phyloP scores from a whole-genome alignment of 1,140 invertebrate genomes.

The Rhizoglyphus robini region DNA sequence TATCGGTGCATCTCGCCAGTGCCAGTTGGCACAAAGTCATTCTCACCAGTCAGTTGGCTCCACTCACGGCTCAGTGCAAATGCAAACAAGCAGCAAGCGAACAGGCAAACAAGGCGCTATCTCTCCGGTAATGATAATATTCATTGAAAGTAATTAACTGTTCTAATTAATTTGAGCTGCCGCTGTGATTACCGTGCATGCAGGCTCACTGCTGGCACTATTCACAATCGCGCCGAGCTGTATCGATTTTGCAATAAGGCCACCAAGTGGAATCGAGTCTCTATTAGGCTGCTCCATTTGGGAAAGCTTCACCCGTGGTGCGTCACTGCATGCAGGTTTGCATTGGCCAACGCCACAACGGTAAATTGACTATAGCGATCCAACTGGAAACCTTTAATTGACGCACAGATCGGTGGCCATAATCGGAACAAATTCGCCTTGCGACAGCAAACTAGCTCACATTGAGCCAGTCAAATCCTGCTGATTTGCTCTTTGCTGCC shows the following conservation, averaged over 20 bases:
- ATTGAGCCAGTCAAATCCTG: background rate
- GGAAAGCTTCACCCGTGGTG: background rate
- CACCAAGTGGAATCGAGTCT: background rate
- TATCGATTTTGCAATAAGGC: conserved; percentile 13
- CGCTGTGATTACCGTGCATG: background rate
- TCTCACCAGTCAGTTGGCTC: no score
- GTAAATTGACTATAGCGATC: conserved; percentile 12
- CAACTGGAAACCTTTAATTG: conserved; percentile 15
- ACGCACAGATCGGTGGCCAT: background rate
- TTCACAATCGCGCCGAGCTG: background rate
- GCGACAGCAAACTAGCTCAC: background rate
- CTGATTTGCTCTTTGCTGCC: conserved; percentile 4
- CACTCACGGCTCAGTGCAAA: no score
- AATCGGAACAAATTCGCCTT: background rate
- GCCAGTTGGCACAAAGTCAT: no score
- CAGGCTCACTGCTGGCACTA: background rate
- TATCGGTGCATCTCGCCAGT: no score
- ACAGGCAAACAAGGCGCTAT: no score
- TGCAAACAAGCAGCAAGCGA: no score
- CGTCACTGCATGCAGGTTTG: conserved; percentile 5
- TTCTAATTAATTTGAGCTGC: conserved; percentile 12
- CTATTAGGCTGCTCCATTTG: background rate
- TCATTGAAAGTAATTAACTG: conserved; percentile 15
- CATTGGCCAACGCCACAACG: background rate
- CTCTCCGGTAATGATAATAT: conserved; percentile 10